Conservation (phyloP, 2,113 vertebrate genomes). For the Cyphomyrus plagiostoma region DNA sequence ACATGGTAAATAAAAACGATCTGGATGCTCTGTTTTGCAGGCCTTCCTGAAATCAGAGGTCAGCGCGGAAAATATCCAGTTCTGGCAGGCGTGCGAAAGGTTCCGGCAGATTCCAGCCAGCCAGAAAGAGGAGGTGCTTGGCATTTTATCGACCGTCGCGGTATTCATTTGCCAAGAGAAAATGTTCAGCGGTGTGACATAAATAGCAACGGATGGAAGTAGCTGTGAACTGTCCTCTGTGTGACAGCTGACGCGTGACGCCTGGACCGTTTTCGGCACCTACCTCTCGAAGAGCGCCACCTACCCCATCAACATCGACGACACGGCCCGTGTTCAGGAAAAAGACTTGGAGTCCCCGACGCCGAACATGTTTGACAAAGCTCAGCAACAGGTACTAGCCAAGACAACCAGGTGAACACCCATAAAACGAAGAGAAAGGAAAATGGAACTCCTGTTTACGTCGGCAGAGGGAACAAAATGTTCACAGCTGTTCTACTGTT, state of each 20-base stretch:
- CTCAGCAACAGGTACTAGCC: slow-evolving; percentile 78
- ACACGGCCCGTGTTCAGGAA: slow-evolving; percentile 78
- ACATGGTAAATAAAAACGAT: background rate
- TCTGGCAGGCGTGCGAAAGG: slow-evolving; percentile 89
- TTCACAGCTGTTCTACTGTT: background rate
- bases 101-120: slow-evolving; percentile 79
- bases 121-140: slow-evolving; percentile 67
- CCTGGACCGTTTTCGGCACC: slow-evolving; percentile 75
- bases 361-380: slow-evolving; percentile 79
- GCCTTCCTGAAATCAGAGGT: slow-evolving; percentile 90
- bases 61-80: slow-evolving; percentile 90
- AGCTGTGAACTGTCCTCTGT: background rate
- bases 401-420: background rate
- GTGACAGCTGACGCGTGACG: slow-evolving; percentile 68
- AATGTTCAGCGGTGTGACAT: background rate
- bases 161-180: background rate
- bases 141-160: no score
- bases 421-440: background rate
- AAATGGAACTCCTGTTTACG: background rate
- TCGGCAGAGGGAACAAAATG: background rate
- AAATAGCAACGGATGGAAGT: background rate
- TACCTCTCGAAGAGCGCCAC: slow-evolving; percentile 80
- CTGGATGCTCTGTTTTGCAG: slow-evolving; percentile 45
- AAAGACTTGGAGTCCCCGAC: slow-evolving; percentile 74
- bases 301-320: slow-evolving; percentile 85